phyloP scores from a whole-genome alignment of 2,797 vertebrate species.

The Acomys russatus region DNA sequence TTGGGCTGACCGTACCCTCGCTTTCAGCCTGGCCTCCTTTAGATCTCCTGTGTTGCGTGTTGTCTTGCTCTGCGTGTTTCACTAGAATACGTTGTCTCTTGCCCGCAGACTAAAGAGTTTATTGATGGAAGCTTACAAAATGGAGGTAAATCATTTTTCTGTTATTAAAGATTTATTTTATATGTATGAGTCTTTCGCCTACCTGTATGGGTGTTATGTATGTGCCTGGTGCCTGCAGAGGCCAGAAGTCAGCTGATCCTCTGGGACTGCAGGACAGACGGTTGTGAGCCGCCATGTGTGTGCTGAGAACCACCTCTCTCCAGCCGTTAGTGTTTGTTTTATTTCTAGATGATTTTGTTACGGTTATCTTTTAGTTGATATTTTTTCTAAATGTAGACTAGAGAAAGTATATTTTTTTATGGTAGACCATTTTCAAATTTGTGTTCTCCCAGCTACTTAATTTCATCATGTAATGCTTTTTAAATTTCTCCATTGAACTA shows the following conservation, averaged over 20 bases:
- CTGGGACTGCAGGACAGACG: background rate
- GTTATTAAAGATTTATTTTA: background rate
- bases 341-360: constrained; percentile 44
- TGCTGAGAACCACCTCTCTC: background rate
- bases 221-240: background rate
- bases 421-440: constrained; percentile 9
- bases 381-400: constrained; percentile 19
- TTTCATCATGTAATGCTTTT: constrained; percentile 51
- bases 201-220: background rate
- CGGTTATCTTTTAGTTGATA: constrained; percentile 38
- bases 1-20: background rate
- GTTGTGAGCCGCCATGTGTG: background rate
- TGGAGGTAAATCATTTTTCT: constrained; percentile 92
- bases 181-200: background rate
- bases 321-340: background rate
- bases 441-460: background rate
- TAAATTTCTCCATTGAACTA: background rate
- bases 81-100: constrained; percentile 68
- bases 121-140: constrained; percentile 98
- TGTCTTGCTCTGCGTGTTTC: constrained; percentile 1
- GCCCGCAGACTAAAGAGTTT: constrained; percentile 97
- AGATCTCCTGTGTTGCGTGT: constrained; percentile 35
- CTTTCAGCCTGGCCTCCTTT: background rate
- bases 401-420: constrained; percentile 42
- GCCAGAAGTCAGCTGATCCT: background rate